phyloP scores from a whole-genome alignment of 30 jellyfish, hydroid and myxozoan species.

The Cassiopea andromeda region DNA sequence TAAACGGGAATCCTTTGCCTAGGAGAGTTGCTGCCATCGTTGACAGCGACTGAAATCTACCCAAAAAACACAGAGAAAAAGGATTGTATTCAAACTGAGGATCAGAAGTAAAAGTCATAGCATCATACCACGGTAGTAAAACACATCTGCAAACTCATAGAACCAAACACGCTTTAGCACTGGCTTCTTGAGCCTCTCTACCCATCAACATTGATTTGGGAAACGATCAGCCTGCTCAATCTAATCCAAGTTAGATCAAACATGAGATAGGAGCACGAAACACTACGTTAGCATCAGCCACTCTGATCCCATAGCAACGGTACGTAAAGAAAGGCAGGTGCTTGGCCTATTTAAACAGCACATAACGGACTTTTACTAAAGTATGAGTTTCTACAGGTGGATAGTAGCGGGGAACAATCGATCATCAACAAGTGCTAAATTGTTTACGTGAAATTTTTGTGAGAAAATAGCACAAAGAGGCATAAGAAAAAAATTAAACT shows the following conservation, averaged over 20 bases:
- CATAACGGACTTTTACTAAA: neutral
- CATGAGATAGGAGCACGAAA: neutral
- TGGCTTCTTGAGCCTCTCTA: neutral
- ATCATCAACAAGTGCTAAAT: neutral
- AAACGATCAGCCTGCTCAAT: neutral
- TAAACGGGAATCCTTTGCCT: neutral
- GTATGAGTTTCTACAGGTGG: neutral
- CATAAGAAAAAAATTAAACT: neutral
- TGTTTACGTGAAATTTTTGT: neutral
- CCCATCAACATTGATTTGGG: neutral
- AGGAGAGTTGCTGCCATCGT: neutral
- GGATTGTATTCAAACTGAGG: neutral
- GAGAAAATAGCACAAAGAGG: neutral
- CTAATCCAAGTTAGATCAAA: neutral
- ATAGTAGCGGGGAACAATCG: neutral
- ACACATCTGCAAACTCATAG: neutral
- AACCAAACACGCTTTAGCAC: neutral
- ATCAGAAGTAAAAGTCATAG: neutral
- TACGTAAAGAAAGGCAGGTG: conserved; percentile 1
- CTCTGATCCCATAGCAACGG: neutral
- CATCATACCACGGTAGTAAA: neutral
- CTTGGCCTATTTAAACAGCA: neutral
- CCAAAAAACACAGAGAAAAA: neutral
- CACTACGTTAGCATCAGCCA: neutral
- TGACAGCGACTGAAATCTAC: neutral